Percentiles rank a stretch among this genome's conserved stretches.
Conservation (phyloP, 2,113 vertebrate genomes). For the Axis porcinus region DNA sequence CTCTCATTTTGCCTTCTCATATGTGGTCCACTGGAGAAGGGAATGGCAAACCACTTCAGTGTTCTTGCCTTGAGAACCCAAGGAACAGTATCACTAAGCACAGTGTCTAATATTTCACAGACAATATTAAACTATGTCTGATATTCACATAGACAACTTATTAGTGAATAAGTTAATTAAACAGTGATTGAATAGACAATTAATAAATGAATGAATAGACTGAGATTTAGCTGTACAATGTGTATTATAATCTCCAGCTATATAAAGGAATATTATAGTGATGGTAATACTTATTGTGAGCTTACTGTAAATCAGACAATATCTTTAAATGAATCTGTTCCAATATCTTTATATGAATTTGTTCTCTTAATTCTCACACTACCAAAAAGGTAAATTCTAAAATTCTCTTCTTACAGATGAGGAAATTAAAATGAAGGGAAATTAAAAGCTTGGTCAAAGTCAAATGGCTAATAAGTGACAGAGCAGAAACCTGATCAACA, state of each 20-base stretch:
- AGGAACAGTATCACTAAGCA: neutral
- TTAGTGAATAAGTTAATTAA: neutral
- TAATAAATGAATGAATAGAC: neutral
- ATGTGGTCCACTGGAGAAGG: too few species aligned
- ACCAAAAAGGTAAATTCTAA: neutral
- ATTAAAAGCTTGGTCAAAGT: neutral
- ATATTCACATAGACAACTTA: neutral
- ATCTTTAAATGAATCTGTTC: neutral
- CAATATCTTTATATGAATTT: neutral
- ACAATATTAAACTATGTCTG: neutral
- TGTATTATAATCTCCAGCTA: neutral
- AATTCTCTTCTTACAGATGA: neutral
- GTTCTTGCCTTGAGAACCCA: too few species aligned
- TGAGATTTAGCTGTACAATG: neutral
- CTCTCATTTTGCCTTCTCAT: too few species aligned
- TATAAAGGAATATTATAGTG: neutral
- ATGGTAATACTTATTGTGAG: neutral
- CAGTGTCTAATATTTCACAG: neutral
- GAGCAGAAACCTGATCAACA: neutral
- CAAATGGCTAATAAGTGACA: neutral
- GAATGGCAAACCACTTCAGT: too few species aligned
- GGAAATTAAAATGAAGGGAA: neutral
- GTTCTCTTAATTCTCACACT: neutral
- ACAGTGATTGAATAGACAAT: neutral
- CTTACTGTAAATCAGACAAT: neutral